phyloP scores from a whole-genome alignment of 92 coral and sea anemone genomes.

The Zoanthus gigantus region DNA sequence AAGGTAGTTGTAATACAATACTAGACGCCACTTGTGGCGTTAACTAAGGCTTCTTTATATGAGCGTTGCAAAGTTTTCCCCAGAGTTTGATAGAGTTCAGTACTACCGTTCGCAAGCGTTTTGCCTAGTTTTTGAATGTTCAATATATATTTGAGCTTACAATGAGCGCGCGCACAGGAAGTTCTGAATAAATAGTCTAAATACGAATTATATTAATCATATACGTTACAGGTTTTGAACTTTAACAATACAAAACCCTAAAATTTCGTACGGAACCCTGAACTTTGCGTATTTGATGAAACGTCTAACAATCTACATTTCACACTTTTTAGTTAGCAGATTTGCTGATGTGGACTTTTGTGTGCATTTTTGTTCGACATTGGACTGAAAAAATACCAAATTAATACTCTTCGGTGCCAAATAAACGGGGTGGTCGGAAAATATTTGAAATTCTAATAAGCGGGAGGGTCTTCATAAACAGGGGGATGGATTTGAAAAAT shows the following conservation, averaged over 20 bases:
- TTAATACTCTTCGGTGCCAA: background rate
- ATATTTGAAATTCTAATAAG: background rate
- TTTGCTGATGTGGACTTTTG: background rate
- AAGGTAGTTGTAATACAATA: slow-evolving; percentile 21
- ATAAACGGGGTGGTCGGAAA: no score
- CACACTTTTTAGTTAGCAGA: background rate
- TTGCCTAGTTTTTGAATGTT: no score
- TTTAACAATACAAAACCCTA: no score
- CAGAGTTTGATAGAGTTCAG: no score
- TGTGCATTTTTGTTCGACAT: background rate
- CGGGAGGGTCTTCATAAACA: background rate
- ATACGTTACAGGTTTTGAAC: no score
- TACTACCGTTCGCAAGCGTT: no score
- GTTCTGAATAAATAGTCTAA: no score
- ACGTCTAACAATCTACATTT: background rate
- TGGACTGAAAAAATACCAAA: background rate
- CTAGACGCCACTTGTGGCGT: background rate
- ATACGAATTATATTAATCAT: no score
- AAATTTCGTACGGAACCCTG: background rate
- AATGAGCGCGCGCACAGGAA: no score
- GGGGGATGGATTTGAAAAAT: background rate
- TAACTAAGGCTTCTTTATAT: no score
- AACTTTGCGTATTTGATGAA: background rate
- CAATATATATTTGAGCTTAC: no score
- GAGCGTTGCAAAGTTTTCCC: no score